These are phyloP conservation scores for Scaptodrosophila latifasciaeformis DNA, from an alignment of 2,888 invertebrate genomes.

Conservation along the genomic window DNA sequence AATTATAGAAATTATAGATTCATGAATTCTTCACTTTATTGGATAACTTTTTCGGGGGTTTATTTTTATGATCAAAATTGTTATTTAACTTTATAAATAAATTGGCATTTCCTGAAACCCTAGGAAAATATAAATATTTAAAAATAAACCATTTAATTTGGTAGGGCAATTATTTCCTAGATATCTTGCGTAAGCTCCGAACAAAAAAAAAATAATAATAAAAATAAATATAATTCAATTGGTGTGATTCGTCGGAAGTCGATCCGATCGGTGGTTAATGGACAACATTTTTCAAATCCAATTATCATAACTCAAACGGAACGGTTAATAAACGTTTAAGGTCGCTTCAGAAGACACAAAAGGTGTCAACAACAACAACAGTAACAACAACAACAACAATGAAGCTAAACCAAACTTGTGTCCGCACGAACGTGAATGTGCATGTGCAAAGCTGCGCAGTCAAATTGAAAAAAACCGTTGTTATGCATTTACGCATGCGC, in stretches of 20 bases:
- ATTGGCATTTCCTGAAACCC: too few species aligned
- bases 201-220: not conserved
- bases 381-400: conserved; percentile 10
- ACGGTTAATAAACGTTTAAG: conserved; percentile 39
- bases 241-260: conserved; percentile 42
- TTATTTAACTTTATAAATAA: too few species aligned
- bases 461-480: conserved; percentile 66
- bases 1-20: too few species aligned
- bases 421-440: conserved; percentile 9
- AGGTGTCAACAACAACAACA: not conserved
- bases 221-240: not conserved
- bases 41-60: too few species aligned
- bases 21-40: too few species aligned
- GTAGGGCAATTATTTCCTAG: too few species aligned
- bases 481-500: conserved; percentile 68
- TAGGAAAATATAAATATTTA: too few species aligned
- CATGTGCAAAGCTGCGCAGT: conserved; percentile 48
- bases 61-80: too few species aligned
- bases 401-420: too few species aligned
- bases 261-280: conserved; percentile 25
- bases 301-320: conserved; percentile 52
- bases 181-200: not conserved
- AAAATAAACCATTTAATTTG: too few species aligned
- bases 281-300: conserved; percentile 47
- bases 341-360: conserved; percentile 30